Conservation (phyloP, 1,140 invertebrate genomes). For the Cotesia glomerata region DNA sequence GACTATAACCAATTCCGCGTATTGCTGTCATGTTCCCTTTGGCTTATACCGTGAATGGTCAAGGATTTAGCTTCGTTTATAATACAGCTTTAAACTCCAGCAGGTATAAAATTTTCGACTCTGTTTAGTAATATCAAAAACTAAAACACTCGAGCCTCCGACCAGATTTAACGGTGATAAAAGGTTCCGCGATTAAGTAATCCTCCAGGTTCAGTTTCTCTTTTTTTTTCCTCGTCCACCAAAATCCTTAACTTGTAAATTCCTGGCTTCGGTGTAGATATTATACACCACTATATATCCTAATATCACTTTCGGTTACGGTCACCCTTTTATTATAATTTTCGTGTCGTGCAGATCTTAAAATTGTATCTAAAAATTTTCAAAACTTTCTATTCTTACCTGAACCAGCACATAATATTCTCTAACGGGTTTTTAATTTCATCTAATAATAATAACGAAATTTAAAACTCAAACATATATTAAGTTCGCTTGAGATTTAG, state of each 20-base stretch:
- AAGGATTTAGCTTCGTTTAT: slow-evolving; percentile 1
- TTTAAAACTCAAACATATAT: too few relatives aligned
- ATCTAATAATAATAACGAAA: too few relatives aligned
- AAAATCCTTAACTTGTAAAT: background rate
- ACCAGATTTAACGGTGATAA: background rate
- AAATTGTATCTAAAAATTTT: background rate
- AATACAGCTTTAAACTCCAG: background rate
- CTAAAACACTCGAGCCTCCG: too few relatives aligned
- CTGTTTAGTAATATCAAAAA: too few relatives aligned
- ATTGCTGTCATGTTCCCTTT: background rate
- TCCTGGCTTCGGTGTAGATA: background rate
- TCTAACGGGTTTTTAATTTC: too few relatives aligned
- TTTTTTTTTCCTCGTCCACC: background rate
- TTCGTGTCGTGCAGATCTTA: background rate
- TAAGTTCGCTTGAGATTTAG: too few relatives aligned
- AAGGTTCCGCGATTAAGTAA: slow-evolving; percentile 17
- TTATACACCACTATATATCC: background rate
- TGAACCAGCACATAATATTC: too few relatives aligned
- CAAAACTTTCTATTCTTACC: too few relatives aligned
- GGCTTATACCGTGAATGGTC: background rate
- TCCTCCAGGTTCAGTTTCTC: background rate
- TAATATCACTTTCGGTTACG: background rate
- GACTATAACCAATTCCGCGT: slow-evolving; percentile 5
- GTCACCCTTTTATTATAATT: background rate
- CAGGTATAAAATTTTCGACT: too few relatives aligned